These are phyloP conservation scores for Typhlichthys eigenmanni DNA, from an alignment of 2,797 vertebrate genomes.

Conservation along the genomic window DNA sequence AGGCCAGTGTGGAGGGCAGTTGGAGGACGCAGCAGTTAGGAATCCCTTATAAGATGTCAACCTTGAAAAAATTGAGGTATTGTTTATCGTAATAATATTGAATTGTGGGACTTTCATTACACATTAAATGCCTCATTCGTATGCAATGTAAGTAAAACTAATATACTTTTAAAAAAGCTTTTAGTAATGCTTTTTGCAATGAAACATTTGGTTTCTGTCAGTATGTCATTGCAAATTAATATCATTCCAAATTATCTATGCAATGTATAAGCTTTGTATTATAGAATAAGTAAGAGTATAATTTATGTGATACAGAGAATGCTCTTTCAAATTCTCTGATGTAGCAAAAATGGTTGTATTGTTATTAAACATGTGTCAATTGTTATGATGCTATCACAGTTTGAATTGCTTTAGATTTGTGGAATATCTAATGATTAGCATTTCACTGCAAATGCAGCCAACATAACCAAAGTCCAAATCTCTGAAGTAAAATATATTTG, in stretches of 20 bases:
- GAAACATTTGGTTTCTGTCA: no score
- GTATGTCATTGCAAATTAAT: no score
- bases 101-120: not conserved
- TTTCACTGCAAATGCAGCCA: slow-evolving; percentile 34
- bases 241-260: no score
- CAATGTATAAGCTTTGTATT: no score
- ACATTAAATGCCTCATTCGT: no score
- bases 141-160: not conserved
- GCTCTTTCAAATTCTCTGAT: not conserved
- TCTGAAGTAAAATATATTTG: slow-evolving; percentile 20
- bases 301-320: no score
- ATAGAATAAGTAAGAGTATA: no score
- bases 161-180: slow-evolving; percentile 2
- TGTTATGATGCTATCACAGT: slow-evolving; percentile 35
- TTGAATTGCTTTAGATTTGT: slow-evolving; percentile 34
- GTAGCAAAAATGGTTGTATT: not conserved
- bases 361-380: slow-evolving; percentile 40
- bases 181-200: not conserved
- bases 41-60: no score
- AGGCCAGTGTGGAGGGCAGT: slow-evolving; percentile 28
- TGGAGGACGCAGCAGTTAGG: slow-evolving; percentile 22
- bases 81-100: not conserved
- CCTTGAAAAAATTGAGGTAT: no score
- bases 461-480: slow-evolving; percentile 37
- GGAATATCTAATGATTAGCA: slow-evolving; percentile 26